Evolutionary conservation across 30 jellyfish, hydroid and myxozoan species (phyloP), one percentile per base, ranked within the genome.

Genomic region (Catostylus mosaicus): DNA sequence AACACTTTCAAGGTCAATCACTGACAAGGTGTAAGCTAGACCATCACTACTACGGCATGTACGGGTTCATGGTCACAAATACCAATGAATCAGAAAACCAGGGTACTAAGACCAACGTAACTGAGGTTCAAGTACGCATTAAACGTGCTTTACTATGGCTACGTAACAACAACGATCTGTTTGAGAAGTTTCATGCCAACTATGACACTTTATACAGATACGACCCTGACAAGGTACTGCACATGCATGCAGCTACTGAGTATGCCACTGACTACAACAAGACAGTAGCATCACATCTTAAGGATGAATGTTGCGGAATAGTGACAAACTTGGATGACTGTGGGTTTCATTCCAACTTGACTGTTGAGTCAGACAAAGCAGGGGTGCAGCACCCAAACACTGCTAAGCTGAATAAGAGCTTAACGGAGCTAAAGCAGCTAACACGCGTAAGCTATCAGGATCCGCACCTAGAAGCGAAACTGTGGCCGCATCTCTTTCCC

Each of bases 341-440:
- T 29, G 77, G 34, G 3, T 3, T 16, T 16, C 30, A 6, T 10
- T 51, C 77, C 54, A 10, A 29, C 14, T 26, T 64, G 8, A 11
- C 12, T 33, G 27, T 22, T 51, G n/a, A 8, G 7, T 3, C 14
- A 22, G 77, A 64, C 26, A 18, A 3, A 32, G 77, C 77, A 3
- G 51, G 77, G 14, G 77, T 64, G 9, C 77, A 64, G 77, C 77
- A 64, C 51, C 77, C 77, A 30, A 64, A 30, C 7, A 40, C 14
- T 40, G 16, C 8, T 22, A 3, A 64, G 27, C 19, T 56, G 7
- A 26, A 56, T 22, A 64, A 9, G 24, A 24, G 8, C 27, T 20
- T 64, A 33, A 56, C 12, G 11, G 51, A 19, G 20, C 23, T 26
- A 12, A 19, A 16, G 48, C 14, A 64, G 34, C n/a, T 64, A 20